phyloP scores from a whole-genome alignment of 2,113 vertebrate species.

The Manacus vitellinus region DNA sequence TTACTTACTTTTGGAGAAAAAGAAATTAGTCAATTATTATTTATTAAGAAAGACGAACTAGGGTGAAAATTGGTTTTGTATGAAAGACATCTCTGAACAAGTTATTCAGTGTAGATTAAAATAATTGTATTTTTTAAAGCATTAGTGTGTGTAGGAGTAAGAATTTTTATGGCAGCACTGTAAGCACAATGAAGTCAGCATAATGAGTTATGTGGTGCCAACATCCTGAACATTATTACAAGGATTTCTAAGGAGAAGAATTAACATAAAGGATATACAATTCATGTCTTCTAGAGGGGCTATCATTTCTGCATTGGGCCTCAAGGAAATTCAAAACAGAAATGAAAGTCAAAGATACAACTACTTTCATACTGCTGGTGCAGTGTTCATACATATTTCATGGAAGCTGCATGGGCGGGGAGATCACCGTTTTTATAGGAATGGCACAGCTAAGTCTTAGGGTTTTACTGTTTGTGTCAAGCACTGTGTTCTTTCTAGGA shows the following conservation, averaged over 20 bases:
- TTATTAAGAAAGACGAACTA: not conserved
- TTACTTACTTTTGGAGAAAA: not conserved
- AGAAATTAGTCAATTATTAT: not conserved
- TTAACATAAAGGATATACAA: constrained; percentile 54
- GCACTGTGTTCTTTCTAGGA: constrained; percentile 42
- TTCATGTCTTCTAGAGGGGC: constrained; percentile 49
- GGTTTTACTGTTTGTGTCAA: constrained; percentile 66
- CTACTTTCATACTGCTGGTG: constrained; percentile 42
- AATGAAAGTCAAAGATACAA: constrained; percentile 72
- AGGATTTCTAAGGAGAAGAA: constrained; percentile 44
- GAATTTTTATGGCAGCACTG: constrained; percentile 26
- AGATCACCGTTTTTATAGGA: constrained; percentile 72
- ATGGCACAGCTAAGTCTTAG: constrained; percentile 49
- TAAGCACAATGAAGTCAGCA: not conserved
- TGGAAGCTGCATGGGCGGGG: constrained; percentile 57
- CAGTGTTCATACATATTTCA: constrained; percentile 70
- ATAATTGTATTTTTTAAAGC: not conserved
- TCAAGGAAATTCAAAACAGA: constrained; percentile 75
- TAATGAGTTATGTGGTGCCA: constrained; percentile 27
- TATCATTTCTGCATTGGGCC: constrained; percentile 64
- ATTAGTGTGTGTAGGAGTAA: not conserved
- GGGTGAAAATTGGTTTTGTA: not conserved
- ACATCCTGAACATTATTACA: constrained; percentile 45
- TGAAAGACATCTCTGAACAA: not conserved
- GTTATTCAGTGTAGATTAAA: not conserved